Evolutionary conservation across 1,140 invertebrate species (phyloP).

Genomic region (Drosophila varians): DNA sequence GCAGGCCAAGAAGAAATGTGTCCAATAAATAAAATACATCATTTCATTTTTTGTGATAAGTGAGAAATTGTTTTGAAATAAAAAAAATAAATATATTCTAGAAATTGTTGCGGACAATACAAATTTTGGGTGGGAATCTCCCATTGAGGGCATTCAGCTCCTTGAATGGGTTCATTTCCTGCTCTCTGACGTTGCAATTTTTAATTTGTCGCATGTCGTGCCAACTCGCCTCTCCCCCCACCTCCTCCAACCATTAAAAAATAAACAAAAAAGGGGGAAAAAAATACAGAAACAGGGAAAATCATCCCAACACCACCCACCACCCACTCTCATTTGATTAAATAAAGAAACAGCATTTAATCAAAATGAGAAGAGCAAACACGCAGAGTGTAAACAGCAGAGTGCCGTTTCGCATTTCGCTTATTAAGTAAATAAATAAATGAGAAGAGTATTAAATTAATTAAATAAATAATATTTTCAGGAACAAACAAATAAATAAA

Average conservation of each 20-base stretch:
- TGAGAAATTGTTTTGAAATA: not conserved
- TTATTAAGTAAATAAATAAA: constrained; percentile 58
- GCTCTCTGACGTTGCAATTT: constrained; percentile 38
- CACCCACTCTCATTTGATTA: constrained; percentile 69
- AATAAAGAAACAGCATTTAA: constrained; percentile 76
- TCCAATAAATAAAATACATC: no score
- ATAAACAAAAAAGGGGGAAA: not conserved
- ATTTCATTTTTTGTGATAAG: not conserved
- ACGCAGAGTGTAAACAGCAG: constrained; percentile 26
- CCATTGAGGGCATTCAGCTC: constrained; percentile 23
- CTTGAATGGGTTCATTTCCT: constrained; percentile 25
- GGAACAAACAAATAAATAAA: constrained; percentile 70
- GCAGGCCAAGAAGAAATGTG: no score
- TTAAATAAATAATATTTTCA: constrained; percentile 65
- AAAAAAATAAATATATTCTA: not conserved
- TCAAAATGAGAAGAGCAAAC: constrained; percentile 67
- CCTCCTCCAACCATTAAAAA: not conserved
- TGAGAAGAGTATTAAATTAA: constrained; percentile 65
- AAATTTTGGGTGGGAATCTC: not conserved
- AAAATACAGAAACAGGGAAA: constrained; percentile 13
- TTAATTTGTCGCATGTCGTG: constrained; percentile 58
- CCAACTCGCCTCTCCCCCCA: not conserved
- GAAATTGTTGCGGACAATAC: not conserved
- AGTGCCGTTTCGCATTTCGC: constrained; percentile 36
- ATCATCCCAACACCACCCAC: not conserved